A percentile compares a stretch with the other conserved stretches of the same genome.
Conservation (phyloP, 2,888 invertebrate genomes). For the Drosophila subquinaria region DNA sequence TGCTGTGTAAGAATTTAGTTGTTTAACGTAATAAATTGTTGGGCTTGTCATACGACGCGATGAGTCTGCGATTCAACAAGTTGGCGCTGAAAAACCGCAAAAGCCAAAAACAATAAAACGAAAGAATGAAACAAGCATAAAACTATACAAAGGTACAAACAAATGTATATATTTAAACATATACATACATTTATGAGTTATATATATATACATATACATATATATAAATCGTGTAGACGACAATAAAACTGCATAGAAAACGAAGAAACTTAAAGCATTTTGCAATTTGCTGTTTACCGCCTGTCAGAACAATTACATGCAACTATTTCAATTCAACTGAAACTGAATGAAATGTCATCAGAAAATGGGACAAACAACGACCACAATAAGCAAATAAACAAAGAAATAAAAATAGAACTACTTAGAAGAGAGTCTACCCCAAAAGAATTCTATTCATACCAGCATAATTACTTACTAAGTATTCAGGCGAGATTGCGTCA, state of each 20-base stretch:
- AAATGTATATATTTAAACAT: constrained; percentile 14
- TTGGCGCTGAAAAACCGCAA: constrained; percentile 45
- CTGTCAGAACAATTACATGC: constrained; percentile 48
- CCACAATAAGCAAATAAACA: constrained; percentile 13
- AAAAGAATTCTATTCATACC: constrained; percentile 22
- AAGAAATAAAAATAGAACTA: constrained; percentile 36
- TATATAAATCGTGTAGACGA: not conserved
- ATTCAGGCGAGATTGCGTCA: constrained; percentile 29
- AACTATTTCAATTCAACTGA: constrained; percentile 42
- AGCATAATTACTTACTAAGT: constrained; percentile 23
- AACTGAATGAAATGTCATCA: constrained; percentile 56
- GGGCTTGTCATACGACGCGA: constrained; percentile 46
- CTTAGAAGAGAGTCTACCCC: constrained; percentile 21
- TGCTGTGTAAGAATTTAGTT: constrained; percentile 5
- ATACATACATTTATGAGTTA: constrained; percentile 6
- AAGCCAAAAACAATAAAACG: constrained; percentile 8
- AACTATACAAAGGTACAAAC: constrained; percentile 10
- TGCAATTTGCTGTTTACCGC: constrained; percentile 45
- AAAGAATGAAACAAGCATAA: constrained; percentile 28
- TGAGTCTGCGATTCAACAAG: constrained; percentile 69
- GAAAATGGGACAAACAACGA: constrained; percentile 43
- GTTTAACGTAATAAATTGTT: constrained; percentile 31
- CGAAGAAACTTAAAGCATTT: constrained; percentile 5
- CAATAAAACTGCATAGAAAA: constrained; percentile 17
- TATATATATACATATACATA: not conserved